Conservation (phyloP, 2,888 invertebrate species). For the Drosophila recens region DNA sequence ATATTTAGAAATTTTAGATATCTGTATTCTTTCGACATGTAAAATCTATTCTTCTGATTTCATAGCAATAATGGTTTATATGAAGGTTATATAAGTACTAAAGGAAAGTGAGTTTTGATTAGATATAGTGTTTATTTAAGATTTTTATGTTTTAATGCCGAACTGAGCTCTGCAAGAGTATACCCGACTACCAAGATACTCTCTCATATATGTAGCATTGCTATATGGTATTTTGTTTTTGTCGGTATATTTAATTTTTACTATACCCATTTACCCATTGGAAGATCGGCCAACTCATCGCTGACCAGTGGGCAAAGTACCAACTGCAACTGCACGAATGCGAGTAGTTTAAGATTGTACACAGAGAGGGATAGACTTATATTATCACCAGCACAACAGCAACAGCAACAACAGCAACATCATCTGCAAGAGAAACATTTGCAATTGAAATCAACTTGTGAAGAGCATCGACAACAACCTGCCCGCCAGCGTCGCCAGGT, state of each 20-base stretch:
- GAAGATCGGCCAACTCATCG: constrained; percentile 82
- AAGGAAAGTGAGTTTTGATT: neutral
- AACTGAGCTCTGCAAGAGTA: constrained; percentile 28
- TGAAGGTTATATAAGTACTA: too few relatives aligned
- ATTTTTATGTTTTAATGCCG: neutral
- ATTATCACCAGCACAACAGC: constrained; percentile 56
- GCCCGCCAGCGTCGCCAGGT: constrained; percentile 65
- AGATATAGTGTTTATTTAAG: neutral
- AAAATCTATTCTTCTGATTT: neutral
- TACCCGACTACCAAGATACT: constrained; percentile 3
- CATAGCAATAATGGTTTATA: too few relatives aligned
- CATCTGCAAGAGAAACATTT: constrained; percentile 28
- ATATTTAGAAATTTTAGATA: too few relatives aligned
- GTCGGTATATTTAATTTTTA: constrained; percentile 1
- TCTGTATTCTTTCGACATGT: neutral
- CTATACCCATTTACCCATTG: constrained; percentile 40
- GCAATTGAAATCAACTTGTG: constrained; percentile 12
- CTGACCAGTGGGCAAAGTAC: constrained; percentile 78
- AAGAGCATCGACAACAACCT: constrained; percentile 27
- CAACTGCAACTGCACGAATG: constrained; percentile 60
- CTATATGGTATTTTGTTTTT: neutral
- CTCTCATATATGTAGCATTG: neutral
- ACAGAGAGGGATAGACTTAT: constrained; percentile 84
- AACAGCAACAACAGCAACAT: constrained; percentile 31
- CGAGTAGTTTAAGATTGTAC: constrained; percentile 74